A percentile compares a stretch with the other conserved stretches of the same genome.
phyloP scores from a whole-genome alignment of 2,888 invertebrate species.

The Drosophila silvestris region DNA sequence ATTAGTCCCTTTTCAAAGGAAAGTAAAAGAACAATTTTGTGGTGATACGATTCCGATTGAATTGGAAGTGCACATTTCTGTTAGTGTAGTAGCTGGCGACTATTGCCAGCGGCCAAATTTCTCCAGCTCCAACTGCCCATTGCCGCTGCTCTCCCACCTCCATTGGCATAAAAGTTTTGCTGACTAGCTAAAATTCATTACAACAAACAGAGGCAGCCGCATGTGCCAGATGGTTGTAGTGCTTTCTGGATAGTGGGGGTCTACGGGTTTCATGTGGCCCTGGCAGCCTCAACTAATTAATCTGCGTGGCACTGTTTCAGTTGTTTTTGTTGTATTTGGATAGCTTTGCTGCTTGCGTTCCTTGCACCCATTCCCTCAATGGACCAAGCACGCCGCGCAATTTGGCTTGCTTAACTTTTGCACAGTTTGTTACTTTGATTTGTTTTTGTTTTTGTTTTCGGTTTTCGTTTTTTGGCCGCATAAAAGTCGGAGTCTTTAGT shows the following conservation, averaged over 20 bases:
- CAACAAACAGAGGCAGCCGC: conserved; percentile 70
- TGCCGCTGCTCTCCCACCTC: conserved; percentile 35
- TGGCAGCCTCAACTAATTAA: conserved; percentile 82
- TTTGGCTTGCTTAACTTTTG: conserved; percentile 79
- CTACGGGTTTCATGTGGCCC: conserved; percentile 35
- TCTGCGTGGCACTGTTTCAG: conserved; percentile 70
- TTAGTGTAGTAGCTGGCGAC: conserved; percentile 15
- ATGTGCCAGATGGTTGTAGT: conserved; percentile 47
- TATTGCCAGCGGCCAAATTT: conserved; percentile 25
- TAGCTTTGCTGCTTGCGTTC: conserved; percentile 19
- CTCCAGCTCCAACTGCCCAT: conserved; percentile 10
- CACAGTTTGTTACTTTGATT: conserved; percentile 80
- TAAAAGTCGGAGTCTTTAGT: conserved; percentile 78
- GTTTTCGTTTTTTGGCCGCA: conserved; percentile 56
- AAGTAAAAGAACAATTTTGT: background rate
- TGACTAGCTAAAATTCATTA: conserved; percentile 83
- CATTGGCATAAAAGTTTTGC: conserved; percentile 80
- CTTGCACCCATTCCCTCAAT: conserved; percentile 5
- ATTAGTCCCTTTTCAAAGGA: background rate
- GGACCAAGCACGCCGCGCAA: conserved; percentile 58
- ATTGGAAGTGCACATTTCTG: background rate
- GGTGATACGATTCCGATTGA: background rate
- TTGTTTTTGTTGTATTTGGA: conserved; percentile 41
- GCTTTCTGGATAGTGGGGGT: background rate
- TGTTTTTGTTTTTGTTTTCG: conserved; percentile 54